Percentiles rank a stretch among this genome's conserved stretches.
Conservation (phyloP, 2,888 invertebrate genomes). For the Coenonympha arcania region DNA sequence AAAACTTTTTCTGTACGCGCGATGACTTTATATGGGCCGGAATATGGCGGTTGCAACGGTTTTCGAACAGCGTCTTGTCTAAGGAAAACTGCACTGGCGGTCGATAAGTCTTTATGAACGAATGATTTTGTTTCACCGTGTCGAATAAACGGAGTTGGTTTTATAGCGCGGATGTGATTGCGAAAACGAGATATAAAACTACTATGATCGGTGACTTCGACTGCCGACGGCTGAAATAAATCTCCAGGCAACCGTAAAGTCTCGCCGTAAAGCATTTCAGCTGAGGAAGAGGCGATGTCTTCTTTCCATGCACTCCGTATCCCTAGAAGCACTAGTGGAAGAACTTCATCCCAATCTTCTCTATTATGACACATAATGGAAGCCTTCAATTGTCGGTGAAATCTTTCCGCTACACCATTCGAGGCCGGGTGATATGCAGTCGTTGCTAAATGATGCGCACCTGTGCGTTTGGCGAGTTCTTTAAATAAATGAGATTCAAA, state of each 20-base stretch:
- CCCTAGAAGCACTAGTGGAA: not conserved
- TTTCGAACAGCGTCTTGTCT: not conserved
- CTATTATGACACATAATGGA: not conserved
- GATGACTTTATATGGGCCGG: not conserved
- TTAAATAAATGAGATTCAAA: constrained; percentile 23
- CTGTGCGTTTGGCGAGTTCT: constrained; percentile 20
- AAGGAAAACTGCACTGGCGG: not conserved
- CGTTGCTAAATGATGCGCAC: not conserved
- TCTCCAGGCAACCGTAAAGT: not conserved
- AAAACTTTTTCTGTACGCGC: not conserved
- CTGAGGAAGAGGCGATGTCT: not conserved
- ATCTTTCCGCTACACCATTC: not conserved
- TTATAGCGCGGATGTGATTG: not conserved
- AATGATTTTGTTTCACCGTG: not conserved
- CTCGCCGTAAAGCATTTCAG: not conserved
- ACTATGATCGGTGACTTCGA: not conserved
- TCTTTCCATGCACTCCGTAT: not conserved
- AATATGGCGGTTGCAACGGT: not conserved
- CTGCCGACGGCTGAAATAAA: not conserved
- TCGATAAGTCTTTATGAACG: not conserved
- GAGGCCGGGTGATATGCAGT: not conserved
- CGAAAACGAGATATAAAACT: not conserved
- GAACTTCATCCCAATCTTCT: not conserved
- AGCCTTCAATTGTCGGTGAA: not conserved
- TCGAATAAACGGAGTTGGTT: not conserved